Conservation (phyloP, 2,113 vertebrate genomes). For the Climacteris rufus region DNA sequence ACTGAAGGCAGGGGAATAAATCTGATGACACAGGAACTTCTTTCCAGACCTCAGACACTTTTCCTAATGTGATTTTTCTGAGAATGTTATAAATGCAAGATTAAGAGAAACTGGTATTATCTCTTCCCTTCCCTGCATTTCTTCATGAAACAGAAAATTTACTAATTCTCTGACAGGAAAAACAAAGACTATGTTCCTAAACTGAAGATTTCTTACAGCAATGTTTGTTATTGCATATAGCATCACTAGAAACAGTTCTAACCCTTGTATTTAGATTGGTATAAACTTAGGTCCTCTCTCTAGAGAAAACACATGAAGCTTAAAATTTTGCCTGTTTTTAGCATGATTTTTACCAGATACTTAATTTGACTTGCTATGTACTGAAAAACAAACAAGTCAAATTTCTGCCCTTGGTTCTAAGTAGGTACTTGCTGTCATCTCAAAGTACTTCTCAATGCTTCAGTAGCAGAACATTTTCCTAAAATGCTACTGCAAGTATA, state of each 20-base stretch:
- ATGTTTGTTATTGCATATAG: neutral
- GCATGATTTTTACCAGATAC: neutral
- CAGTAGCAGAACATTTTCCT: neutral
- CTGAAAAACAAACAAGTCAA: neutral
- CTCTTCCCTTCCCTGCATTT: neutral
- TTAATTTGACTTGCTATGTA: neutral
- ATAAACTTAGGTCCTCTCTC: neutral
- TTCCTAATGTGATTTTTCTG: neutral
- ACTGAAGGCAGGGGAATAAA: neutral
- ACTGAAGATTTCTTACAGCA: neutral
- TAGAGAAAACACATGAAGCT: neutral
- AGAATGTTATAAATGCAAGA: neutral
- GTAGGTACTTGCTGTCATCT: neutral
- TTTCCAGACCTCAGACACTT: neutral
- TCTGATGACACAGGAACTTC: neutral
- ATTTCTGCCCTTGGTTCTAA: neutral
- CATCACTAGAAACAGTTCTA: neutral
- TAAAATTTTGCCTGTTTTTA: neutral
- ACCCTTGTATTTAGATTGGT: neutral
- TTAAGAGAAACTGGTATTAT: neutral
- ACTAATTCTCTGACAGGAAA: neutral
- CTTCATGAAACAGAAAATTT: neutral
- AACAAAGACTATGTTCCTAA: neutral
- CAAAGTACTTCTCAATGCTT: neutral
- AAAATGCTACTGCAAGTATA: neutral